A percentile compares a stretch with the other conserved stretches of the same genome.
Conservation (phyloP, 2,888 invertebrate genomes). For the Acanthoscelides obtectus region DNA sequence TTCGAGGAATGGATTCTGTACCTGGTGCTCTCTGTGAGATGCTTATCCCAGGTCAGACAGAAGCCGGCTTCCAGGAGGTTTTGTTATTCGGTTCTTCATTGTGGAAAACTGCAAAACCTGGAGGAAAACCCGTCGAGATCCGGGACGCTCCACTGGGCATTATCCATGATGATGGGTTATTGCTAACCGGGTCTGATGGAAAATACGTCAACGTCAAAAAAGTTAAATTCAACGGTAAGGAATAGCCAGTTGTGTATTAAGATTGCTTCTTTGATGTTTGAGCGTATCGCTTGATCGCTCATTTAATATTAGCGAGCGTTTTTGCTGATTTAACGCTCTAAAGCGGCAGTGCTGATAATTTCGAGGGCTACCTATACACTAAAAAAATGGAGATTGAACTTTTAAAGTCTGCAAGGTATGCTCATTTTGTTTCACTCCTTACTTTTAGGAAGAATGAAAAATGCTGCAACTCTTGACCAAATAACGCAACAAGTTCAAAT, state of each 20-base stretch:
- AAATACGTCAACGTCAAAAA: conserved; percentile 56
- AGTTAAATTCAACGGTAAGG: conserved; percentile 39
- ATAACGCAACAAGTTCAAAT: conserved; percentile 52
- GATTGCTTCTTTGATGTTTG: too few relatives aligned
- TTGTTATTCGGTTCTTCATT: conserved; percentile 77
- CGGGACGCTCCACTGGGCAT: conserved; percentile 62
- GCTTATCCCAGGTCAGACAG: conserved; percentile 34
- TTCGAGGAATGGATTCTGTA: conserved; percentile 89
- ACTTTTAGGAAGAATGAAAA: conserved; percentile 69
- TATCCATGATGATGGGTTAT: conserved; percentile 73
- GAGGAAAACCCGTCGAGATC: conserved; percentile 56
- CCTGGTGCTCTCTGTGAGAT: conserved; percentile 75
- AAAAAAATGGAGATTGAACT: too few relatives aligned
- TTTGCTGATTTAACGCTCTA: too few relatives aligned
- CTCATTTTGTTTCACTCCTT: conserved; percentile 2
- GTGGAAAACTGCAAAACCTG: conserved; percentile 56
- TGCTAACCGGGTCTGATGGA: conserved; percentile 79
- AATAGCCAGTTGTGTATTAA: too few relatives aligned
- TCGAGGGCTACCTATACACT: too few relatives aligned
- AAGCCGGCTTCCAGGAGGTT: conserved; percentile 57
- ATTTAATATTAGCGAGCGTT: too few relatives aligned
- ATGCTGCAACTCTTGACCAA: conserved; percentile 74
- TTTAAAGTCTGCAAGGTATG: too few relatives aligned
- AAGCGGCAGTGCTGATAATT: too few relatives aligned
- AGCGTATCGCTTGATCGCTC: too few relatives aligned